A percentile compares a stretch with the other conserved stretches of the same genome.
phyloP scores from a whole-genome alignment of 2,888 invertebrate species.

The Mimas tiliae region DNA sequence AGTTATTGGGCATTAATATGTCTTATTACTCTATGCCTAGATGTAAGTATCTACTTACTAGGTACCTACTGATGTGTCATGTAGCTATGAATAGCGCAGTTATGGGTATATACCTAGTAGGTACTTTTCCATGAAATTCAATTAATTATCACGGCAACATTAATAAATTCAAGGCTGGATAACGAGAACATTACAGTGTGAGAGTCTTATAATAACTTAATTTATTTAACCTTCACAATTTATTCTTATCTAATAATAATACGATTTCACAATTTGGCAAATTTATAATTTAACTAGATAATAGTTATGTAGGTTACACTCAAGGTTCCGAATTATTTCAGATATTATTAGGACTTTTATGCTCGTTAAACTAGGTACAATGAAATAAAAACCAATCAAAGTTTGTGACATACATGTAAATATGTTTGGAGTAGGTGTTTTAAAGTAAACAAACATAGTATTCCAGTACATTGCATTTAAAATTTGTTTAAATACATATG shows the following conservation, averaged over 20 bases:
- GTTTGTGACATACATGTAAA: not conserved
- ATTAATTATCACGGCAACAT: conserved; percentile 16
- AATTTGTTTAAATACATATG: too few species aligned
- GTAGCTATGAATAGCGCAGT: too few species aligned
- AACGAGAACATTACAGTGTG: conserved; percentile 13
- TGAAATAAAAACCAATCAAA: not conserved
- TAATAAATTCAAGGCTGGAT: conserved; percentile 19
- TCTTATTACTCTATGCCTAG: too few species aligned
- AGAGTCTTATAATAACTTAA: conserved; percentile 16
- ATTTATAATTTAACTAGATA: conserved; percentile 26
- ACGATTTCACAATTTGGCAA: conserved; percentile 27
- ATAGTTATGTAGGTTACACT: conserved; percentile 35
- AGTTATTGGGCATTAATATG: too few species aligned
- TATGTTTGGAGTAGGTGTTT: too few species aligned
- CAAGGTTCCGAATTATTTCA: conserved; percentile 33
- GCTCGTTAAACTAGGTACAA: not conserved
- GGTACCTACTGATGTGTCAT: too few species aligned
- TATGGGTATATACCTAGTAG: not conserved
- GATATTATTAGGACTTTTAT: conserved; percentile 23
- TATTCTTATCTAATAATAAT: conserved; percentile 23
- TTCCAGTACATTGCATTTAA: too few species aligned
- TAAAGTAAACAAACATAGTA: too few species aligned
- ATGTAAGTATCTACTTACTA: too few species aligned
- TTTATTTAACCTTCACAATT: conserved; percentile 22
- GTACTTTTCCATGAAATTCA: not conserved